These are phyloP conservation scores for Rhagologus leucostigma DNA, from an alignment of 2,113 vertebrate species.

Conservation along the genomic window DNA sequence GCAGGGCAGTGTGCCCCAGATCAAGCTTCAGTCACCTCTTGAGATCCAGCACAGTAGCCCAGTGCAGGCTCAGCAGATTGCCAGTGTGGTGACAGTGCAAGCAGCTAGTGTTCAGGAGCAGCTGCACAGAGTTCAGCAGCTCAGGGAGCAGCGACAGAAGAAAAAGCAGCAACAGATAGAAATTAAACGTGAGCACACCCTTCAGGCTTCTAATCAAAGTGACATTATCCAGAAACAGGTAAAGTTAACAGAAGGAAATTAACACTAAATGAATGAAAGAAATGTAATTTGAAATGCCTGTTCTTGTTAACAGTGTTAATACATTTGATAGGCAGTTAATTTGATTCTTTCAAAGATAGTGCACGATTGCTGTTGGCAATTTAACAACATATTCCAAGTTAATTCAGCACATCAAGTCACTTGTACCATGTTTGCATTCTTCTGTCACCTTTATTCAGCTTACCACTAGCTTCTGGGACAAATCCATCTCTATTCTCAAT, in stretches of 20 bases:
- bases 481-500: neutral
- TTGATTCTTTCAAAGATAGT: neutral
- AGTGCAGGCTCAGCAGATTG: slow-evolving; percentile 85
- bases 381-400: neutral
- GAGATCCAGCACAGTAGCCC: slow-evolving; percentile 84
- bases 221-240: slow-evolving; percentile 96
- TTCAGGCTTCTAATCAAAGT: slow-evolving; percentile 85
- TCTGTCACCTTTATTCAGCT: slow-evolving; percentile 10
- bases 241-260: slow-evolving; percentile 60
- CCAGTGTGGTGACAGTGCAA: slow-evolving; percentile 93
- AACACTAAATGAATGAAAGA: slow-evolving; percentile 32
- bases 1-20: slow-evolving; percentile 85
- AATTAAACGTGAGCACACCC: slow-evolving; percentile 86
- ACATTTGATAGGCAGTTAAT: slow-evolving; percentile 40
- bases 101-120: slow-evolving; percentile 91
- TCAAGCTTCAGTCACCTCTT: slow-evolving; percentile 87
- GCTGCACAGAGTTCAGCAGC: slow-evolving; percentile 91
- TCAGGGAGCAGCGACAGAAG: slow-evolving; percentile 91
- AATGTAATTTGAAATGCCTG: slow-evolving; percentile 54
- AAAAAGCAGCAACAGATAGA: slow-evolving; percentile 89
- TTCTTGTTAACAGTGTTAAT: slow-evolving; percentile 65
- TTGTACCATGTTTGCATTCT: neutral
- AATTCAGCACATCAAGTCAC: neutral
- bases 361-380: neutral
- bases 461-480: slow-evolving; percentile 18